Evolutionary conservation across 2,113 vertebrate genomes (phyloP).

Genomic region (Columbina picui): DNA sequence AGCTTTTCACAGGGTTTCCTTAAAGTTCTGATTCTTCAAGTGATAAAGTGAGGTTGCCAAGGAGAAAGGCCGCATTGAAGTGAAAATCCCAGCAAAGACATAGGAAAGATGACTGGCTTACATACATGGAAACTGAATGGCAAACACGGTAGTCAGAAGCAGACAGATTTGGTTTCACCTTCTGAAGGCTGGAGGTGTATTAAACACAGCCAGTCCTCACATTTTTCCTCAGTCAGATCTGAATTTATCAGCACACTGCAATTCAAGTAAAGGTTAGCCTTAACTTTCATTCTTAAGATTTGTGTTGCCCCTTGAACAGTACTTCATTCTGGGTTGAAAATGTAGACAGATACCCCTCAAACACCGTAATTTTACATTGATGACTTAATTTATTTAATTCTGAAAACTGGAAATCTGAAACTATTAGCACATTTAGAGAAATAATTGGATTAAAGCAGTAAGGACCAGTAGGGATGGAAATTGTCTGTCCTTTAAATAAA

Average conservation of each 20-base stretch:
- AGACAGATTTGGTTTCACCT: not conserved
- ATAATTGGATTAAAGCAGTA: conserved; percentile 29
- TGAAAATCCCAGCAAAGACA: not conserved
- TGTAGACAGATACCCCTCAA: not conserved
- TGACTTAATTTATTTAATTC: not conserved
- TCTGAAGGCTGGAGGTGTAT: not conserved
- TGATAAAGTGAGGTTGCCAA: not conserved
- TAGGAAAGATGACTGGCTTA: not conserved
- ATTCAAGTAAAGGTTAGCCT: not conserved
- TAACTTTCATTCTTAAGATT: not conserved
- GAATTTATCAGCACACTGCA: not conserved
- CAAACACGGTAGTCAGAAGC: not conserved
- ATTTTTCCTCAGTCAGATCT: not conserved
- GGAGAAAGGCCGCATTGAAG: not conserved
- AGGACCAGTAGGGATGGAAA: not conserved
- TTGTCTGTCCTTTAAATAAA: conserved; percentile 16
- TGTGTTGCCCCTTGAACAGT: not conserved
- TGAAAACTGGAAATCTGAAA: conserved; percentile 36
- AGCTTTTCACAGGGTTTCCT: not conserved
- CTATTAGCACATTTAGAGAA: conserved; percentile 19
- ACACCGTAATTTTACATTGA: not conserved
- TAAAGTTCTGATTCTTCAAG: not conserved
- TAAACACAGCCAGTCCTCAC: not conserved
- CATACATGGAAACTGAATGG: not conserved
- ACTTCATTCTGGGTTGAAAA: not conserved